Percentiles rank a stretch among this genome's conserved stretches.
phyloP scores from a whole-genome alignment of 2,113 vertebrate genomes.

The Laticauda colubrina region DNA sequence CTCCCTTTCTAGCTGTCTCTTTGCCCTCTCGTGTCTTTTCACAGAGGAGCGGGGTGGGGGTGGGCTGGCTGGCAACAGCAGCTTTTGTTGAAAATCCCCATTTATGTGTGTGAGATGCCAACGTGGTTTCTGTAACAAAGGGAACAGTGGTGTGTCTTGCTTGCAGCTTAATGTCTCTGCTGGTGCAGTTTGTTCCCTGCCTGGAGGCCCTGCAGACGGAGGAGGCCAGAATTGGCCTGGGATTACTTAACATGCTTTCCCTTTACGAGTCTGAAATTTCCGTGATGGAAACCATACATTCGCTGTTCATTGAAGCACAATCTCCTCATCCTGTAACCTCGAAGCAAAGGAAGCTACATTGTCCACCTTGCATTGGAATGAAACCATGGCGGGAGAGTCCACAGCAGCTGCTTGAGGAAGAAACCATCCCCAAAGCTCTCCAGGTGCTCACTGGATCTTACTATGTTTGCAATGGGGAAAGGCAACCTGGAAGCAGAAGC shows the following conservation, averaged over 20 bases:
- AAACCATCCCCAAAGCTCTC: background rate
- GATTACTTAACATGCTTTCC: conserved; percentile 23
- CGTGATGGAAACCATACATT: conserved; percentile 50
- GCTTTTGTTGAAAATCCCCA: conserved; percentile 32
- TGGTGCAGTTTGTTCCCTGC: conserved; percentile 38
- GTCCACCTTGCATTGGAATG: background rate
- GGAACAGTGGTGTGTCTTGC: conserved; percentile 58
- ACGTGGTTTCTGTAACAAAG: conserved; percentile 60
- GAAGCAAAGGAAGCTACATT: conserved; percentile 16
- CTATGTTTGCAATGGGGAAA: background rate
- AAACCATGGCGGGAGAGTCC: background rate
- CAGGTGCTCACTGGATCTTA: background rate
- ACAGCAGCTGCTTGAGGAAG: background rate
- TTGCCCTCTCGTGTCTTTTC: background rate
- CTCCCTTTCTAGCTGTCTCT: fast-evolving
- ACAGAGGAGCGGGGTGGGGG: fast-evolving
- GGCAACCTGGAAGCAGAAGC: background rate
- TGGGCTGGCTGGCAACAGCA: background rate
- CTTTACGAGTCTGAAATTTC: conserved; percentile 40
- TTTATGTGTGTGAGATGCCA: conserved; percentile 35
- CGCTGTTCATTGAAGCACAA: conserved; percentile 49
- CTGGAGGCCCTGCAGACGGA: conserved; percentile 47
- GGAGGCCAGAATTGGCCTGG: conserved; percentile 28
- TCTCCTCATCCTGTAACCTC: conserved; percentile 33
- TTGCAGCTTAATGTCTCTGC: conserved; percentile 58